Evolutionary conservation across 2,797 vertebrate genomes (phyloP).

Genomic region (Knipowitschia caucasica): DNA sequence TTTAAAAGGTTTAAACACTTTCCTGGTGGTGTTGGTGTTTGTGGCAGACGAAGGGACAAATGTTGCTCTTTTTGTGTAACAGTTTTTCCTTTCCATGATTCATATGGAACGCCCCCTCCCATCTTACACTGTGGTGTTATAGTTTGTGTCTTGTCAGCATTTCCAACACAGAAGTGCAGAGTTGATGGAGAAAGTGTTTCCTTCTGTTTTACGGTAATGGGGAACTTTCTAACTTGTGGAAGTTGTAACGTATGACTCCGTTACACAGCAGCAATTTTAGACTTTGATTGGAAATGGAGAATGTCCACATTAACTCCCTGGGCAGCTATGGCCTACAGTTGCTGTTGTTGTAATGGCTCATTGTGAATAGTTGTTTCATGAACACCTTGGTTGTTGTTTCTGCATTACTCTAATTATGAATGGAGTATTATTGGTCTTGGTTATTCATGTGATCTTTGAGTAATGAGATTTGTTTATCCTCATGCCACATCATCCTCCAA

Average conservation of each 20-base stretch:
- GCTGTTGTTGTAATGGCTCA: conserved; percentile 1
- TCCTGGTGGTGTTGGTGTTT: neutral
- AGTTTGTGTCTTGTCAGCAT: conserved; percentile 13
- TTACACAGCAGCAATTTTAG: neutral
- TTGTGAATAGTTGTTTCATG: conserved; percentile 23
- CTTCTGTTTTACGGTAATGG: conserved; percentile 23
- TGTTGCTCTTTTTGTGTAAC: conserved; percentile 37
- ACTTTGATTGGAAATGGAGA: conserved; percentile 10
- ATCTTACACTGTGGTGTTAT: conserved; percentile 30
- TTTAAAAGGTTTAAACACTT: neutral
- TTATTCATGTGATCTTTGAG: no score
- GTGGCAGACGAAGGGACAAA: neutral
- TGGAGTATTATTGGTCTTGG: neutral
- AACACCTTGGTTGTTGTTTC: conserved; percentile 18
- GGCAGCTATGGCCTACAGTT: conserved; percentile 1
- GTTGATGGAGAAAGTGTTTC: neutral
- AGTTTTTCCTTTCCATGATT: conserved; percentile 55
- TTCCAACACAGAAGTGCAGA: neutral
- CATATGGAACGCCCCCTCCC: conserved; percentile 40
- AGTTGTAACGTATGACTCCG: conserved; percentile 7
- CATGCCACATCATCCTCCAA: neutral
- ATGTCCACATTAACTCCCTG: conserved; percentile 5
- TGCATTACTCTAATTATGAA: neutral
- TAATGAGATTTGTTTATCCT: neutral
- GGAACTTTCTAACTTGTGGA: conserved; percentile 30